Evolutionary conservation across 2,888 invertebrate species (phyloP), one percentile per base, ranked within the genome.

Genomic region (Chromoteleia sp.): DNA sequence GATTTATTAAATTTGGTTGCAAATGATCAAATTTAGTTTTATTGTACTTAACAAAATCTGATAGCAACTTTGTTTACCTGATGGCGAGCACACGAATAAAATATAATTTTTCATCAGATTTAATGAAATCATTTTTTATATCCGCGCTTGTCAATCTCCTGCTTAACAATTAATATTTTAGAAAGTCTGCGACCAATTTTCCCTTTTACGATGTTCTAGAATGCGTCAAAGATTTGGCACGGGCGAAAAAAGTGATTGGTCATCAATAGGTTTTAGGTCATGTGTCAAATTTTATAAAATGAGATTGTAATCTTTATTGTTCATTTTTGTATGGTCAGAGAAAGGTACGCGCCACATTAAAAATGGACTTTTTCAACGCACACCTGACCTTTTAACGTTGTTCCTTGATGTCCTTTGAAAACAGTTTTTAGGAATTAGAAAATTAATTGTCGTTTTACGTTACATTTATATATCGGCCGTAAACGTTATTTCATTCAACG

Each of bases 151-250:
- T 56, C 50, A 59, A 5, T 73, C 14, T 0, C 15, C 50, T 25
- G 10, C 14, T 10, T 30, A 2, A 61, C 45, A 77, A 77, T 77
- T 70, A 61, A 70, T 61, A 77, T 70, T 77, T 77, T 77, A 77
- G 77, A 77, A 77, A 77, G 77, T 70, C 39, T 33, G 33, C 58
- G 30, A 45, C 29, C 43, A 67, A 76, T 76, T 77, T 77, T 77
- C 77, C 70, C 77, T 77, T 77, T 77, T 77, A 77, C 39, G 61
- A 61, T 70, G 61, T 77, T 70, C 19, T 54, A 61, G 77, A 59
- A 54, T 68, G 77, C 19, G 25, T 77, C 63, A 63, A 63, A 70
- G 56, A 70, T 77, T 77, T 77, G 77, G 77, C 70, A 68, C 61
- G 36, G 19, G 48, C 61, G 36, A 68, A 68, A 76, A 77, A 76